Conservation (phyloP, 2,888 invertebrate genomes). For the Nineta flava region DNA sequence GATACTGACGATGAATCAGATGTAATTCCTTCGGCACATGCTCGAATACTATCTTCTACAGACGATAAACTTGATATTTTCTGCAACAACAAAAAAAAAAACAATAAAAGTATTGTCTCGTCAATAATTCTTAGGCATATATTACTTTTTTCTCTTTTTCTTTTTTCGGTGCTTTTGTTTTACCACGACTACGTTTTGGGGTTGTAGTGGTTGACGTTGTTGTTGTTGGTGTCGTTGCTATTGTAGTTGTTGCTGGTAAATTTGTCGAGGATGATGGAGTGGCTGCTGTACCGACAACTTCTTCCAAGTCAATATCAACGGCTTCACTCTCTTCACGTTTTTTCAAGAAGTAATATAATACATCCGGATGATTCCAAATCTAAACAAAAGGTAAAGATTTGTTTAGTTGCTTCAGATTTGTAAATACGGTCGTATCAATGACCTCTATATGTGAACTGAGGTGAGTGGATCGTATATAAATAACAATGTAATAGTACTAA, state of each 20-base stretch:
- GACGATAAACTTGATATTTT: too few relatives aligned
- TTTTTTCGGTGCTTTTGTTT: slow-evolving; percentile 10
- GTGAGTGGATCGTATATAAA: too few relatives aligned
- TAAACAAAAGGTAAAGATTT: slow-evolving; percentile 18
- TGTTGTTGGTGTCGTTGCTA: slow-evolving; percentile 12
- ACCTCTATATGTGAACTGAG: too few relatives aligned
- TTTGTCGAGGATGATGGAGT: slow-evolving; percentile 8
- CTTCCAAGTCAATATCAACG: slow-evolving; percentile 68
- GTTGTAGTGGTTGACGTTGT: slow-evolving; percentile 6
- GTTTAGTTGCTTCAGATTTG: too few relatives aligned
- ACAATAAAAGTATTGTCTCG: too few relatives aligned
- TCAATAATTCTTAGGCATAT: neutral
- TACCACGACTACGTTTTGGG: neutral
- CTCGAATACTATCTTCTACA: too few relatives aligned
- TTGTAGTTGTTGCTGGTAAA: slow-evolving; percentile 8
- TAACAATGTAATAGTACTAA: slow-evolving; percentile 20
- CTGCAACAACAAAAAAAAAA: too few relatives aligned
- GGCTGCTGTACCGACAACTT: slow-evolving; percentile 38
- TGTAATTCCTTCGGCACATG: too few relatives aligned
- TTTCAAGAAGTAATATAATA: slow-evolving; percentile 72
- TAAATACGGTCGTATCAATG: too few relatives aligned
- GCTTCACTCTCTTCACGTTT: slow-evolving; percentile 65
- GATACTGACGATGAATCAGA: too few relatives aligned
- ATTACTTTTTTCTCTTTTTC: slow-evolving; percentile 12
- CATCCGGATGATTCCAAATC: slow-evolving; percentile 93